These are phyloP conservation scores for Microplitis mediator DNA, from an alignment of 1,140 invertebrate species.

Conservation along the genomic window DNA sequence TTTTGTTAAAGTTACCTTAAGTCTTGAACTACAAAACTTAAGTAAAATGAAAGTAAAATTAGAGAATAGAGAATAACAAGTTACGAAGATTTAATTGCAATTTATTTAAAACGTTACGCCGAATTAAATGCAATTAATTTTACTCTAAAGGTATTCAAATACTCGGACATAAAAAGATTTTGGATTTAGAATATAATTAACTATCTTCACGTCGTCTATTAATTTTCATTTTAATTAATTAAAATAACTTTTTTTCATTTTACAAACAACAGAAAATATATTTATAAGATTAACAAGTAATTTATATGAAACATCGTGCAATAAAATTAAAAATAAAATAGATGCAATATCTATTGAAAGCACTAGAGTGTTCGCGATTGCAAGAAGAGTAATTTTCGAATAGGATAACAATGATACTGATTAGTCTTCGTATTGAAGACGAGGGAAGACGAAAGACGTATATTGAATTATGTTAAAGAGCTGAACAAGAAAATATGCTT, in stretches of 20 bases:
- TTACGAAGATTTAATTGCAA: not conserved
- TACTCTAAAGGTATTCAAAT: too few species aligned
- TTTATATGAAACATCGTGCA: too few species aligned
- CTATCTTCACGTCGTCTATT: not conserved
- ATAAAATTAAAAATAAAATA: too few species aligned
- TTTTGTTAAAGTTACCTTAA: not conserved
- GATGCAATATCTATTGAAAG: too few species aligned
- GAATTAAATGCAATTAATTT: constrained; percentile 5
- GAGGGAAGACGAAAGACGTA: not conserved
- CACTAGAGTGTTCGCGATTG: not conserved
- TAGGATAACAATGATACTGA: not conserved
- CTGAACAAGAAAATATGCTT: not conserved
- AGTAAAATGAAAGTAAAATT: not conserved
- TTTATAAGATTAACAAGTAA: too few species aligned
- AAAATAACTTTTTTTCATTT: too few species aligned
- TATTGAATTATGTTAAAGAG: not conserved
- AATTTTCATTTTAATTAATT: not conserved
- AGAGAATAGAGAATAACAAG: not conserved
- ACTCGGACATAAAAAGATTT: not conserved
- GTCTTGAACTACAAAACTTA: not conserved
- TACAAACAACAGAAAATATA: too few species aligned
- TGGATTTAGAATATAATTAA: not conserved
- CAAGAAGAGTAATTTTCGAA: not conserved
- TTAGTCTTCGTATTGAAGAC: too few species aligned
- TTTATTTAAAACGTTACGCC: not conserved